phyloP scores from a whole-genome alignment of 2,888 invertebrate species.

The Thelaira solivaga region DNA sequence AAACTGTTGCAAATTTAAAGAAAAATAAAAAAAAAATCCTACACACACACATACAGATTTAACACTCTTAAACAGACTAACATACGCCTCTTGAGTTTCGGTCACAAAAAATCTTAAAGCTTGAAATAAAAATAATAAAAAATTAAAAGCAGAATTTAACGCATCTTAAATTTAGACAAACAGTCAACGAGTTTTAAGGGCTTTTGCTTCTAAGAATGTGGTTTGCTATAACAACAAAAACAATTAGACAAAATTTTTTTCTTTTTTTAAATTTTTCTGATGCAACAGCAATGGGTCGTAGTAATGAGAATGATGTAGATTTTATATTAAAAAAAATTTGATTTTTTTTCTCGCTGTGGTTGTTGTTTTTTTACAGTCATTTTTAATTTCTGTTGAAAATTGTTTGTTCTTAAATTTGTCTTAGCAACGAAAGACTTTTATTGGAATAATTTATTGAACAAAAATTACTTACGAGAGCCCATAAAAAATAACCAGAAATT shows the following conservation, averaged over 20 bases:
- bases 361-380: slow-evolving; percentile 14
- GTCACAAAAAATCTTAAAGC: slow-evolving; percentile 21
- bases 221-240: slow-evolving; percentile 20
- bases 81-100: slow-evolving; percentile 35
- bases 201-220: slow-evolving; percentile 29
- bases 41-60: background rate
- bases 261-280: slow-evolving; percentile 20
- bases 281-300: slow-evolving; percentile 54
- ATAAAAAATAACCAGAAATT: background rate
- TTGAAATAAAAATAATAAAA: background rate
- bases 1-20: slow-evolving; percentile 56
- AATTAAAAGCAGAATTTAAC: slow-evolving; percentile 5
- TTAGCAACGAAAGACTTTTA: slow-evolving; percentile 27
- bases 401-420: background rate
- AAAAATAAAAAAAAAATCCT: slow-evolving; percentile 15
- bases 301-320: slow-evolving; percentile 59
- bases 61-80: slow-evolving; percentile 11
- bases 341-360: slow-evolving; percentile 22
- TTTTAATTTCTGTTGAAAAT: slow-evolving; percentile 10
- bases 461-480: background rate
- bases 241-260: background rate
- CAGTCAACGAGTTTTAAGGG: slow-evolving; percentile 22
- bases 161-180: slow-evolving; percentile 24
- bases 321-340: slow-evolving; percentile 56
- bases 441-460: background rate